Evolutionary conservation across 2,797 vertebrate genomes (phyloP).

Genomic region (Chaetophractus vellerosus): DNA sequence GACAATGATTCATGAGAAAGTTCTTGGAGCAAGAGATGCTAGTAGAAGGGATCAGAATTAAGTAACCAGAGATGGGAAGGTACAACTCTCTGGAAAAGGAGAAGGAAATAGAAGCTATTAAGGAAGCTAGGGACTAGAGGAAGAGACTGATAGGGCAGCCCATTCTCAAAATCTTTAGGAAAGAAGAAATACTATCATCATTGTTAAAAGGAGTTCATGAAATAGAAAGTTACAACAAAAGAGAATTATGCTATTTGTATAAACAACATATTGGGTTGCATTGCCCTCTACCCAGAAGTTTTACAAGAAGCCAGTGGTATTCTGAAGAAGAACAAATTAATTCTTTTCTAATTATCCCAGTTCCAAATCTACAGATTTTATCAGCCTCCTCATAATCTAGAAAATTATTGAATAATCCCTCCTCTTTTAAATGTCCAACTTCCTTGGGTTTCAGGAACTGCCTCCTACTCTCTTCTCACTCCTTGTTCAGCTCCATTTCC

Average conservation of each 20-base stretch:
- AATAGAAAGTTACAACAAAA: background rate
- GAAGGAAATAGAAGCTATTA: background rate
- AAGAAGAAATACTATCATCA: background rate
- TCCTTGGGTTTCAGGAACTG: background rate
- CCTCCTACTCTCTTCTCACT: background rate
- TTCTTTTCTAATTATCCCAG: background rate
- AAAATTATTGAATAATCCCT: background rate
- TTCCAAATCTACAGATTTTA: slow-evolving; percentile 11
- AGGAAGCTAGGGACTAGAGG: background rate
- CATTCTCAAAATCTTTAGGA: background rate
- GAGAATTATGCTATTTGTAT: background rate
- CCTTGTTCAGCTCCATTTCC: background rate
- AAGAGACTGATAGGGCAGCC: background rate
- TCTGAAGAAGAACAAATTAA: background rate
- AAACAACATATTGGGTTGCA: background rate
- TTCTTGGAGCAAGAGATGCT: background rate
- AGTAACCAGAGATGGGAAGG: background rate
- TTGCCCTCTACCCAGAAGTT: background rate
- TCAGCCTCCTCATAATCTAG: background rate
- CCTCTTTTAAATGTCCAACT: background rate
- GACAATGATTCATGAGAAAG: background rate
- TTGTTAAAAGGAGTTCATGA: background rate
- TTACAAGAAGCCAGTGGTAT: background rate
- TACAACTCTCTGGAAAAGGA: background rate
- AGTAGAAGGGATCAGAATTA: background rate